phyloP scores from a whole-genome alignment of 2,888 invertebrate species.

The Salticus scenicus region DNA sequence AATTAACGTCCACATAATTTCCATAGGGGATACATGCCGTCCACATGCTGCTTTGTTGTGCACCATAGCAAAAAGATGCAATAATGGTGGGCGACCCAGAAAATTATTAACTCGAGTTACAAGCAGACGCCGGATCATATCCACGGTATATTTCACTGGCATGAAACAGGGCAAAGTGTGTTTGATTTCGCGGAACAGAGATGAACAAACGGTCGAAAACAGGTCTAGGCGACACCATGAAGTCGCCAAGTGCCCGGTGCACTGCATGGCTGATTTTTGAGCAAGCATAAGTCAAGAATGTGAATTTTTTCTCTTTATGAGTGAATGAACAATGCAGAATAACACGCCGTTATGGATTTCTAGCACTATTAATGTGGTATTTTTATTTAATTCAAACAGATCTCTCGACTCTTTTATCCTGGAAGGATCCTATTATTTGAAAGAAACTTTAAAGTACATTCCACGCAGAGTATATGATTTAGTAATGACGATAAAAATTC shows the following conservation, averaged over 20 bases:
- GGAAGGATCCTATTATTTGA: too few species aligned
- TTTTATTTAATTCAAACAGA: too few species aligned
- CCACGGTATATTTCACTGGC: conserved; percentile 26
- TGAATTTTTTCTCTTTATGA: too few species aligned
- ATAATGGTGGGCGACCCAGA: conserved; percentile 32
- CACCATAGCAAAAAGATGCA: conserved; percentile 32
- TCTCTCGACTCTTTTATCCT: too few species aligned
- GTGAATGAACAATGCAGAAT: too few species aligned
- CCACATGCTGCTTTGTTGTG: conserved; percentile 28
- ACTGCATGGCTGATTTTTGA: not conserved
- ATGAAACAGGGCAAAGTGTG: conserved; percentile 12
- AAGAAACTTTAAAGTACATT: too few species aligned
- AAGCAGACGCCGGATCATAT: conserved; percentile 10
- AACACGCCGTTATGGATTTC: too few species aligned
- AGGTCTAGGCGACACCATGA: conserved; percentile 9
- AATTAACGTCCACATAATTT: not conserved
- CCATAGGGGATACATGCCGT: not conserved
- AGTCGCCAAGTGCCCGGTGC: not conserved
- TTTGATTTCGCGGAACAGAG: not conserved
- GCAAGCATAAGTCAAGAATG: too few species aligned
- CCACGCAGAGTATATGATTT: too few species aligned
- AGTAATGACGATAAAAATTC: too few species aligned
- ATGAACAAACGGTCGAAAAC: not conserved
- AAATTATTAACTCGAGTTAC: conserved; percentile 27
- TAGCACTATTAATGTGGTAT: too few species aligned